phyloP scores from a whole-genome alignment of 2,113 vertebrate species.

The Pituophis catenifer region DNA sequence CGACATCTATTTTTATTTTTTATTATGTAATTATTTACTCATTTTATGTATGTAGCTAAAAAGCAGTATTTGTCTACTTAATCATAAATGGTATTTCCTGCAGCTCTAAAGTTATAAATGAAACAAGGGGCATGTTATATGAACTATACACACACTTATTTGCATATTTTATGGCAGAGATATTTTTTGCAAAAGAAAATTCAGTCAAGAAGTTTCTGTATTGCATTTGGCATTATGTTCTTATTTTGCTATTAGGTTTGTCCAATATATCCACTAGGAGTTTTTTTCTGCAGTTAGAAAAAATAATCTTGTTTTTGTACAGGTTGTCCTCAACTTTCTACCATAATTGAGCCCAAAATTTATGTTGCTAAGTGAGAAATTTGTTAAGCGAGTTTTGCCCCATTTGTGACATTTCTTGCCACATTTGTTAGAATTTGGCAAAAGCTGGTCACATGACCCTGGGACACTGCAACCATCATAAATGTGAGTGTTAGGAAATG shows the following conservation, averaged over 20 bases:
- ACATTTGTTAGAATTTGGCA: too few species aligned
- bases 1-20: not conserved
- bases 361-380: too few species aligned
- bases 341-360: too few species aligned
- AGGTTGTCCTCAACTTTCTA: too few species aligned
- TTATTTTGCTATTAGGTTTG: not conserved
- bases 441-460: too few species aligned
- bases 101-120: not conserved
- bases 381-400: too few species aligned
- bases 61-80: conserved; percentile 19
- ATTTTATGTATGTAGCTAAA: not conserved
- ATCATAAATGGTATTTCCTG: not conserved
- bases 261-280: not conserved
- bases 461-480: too few species aligned
- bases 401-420: too few species aligned
- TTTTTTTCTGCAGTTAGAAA: not conserved
- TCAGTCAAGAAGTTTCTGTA: not conserved
- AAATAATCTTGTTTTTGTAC: not conserved
- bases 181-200: not conserved
- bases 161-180: not conserved
- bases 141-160: not conserved
- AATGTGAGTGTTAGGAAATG: too few species aligned
- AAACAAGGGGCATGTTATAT: conserved; percentile 13
- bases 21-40: not conserved
- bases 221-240: not conserved